Percentiles rank a stretch among this genome's conserved stretches.
Conservation (phyloP, 2,888 invertebrate species). For the Epinotia ramella region DNA sequence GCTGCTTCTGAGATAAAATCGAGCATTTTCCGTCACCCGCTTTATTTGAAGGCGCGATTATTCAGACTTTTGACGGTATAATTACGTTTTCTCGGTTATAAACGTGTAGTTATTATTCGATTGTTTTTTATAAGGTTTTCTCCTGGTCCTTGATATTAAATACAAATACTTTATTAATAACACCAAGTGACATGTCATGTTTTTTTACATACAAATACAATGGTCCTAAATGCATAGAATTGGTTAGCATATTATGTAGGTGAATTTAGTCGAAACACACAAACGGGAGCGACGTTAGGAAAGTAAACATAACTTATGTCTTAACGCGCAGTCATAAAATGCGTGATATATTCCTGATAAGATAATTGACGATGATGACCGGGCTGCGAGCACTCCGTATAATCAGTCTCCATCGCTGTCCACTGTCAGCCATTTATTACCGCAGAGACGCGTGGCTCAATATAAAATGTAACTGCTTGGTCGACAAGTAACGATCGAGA, state of each 20-base stretch:
- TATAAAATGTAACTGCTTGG: slow-evolving; percentile 29
- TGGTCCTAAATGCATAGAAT: too few species aligned
- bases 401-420: slow-evolving; percentile 32
- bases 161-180: too few species aligned
- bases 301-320: background rate
- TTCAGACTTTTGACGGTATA: slow-evolving; percentile 40
- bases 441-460: slow-evolving; percentile 14
- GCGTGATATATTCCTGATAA: background rate
- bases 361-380: background rate
- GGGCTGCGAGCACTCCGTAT: background rate
- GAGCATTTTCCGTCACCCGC: slow-evolving; percentile 53
- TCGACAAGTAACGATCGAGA: slow-evolving; percentile 30
- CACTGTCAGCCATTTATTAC: slow-evolving; percentile 13
- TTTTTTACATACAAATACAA: too few species aligned
- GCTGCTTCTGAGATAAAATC: slow-evolving; percentile 56
- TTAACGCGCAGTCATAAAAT: background rate
- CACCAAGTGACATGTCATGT: background rate
- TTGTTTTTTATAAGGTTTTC: slow-evolving; percentile 4
- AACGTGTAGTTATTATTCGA: slow-evolving; percentile 11
- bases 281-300: background rate
- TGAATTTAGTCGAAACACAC: background rate
- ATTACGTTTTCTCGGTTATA: slow-evolving; percentile 31
- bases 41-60: slow-evolving; percentile 38
- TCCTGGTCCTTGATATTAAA: background rate
- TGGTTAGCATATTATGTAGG: too few species aligned